Conservation (phyloP, 2,113 vertebrate species). For the Vidua chalybeata region DNA sequence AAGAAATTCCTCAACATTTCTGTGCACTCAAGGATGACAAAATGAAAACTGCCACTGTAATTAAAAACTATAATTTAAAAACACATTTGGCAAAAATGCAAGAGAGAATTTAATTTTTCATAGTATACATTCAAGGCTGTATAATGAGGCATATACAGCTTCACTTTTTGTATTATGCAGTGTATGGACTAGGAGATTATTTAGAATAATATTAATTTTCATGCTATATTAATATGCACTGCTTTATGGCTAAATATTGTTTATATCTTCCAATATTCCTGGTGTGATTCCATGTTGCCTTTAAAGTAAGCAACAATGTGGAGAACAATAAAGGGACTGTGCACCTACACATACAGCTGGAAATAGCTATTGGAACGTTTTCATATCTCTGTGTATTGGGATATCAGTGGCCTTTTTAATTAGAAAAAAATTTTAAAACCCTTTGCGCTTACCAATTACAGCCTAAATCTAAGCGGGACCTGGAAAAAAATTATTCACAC, state of each 20-base stretch:
- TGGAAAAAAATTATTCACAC: background rate
- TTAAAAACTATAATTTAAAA: background rate
- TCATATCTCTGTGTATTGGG: background rate
- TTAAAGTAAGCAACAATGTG: background rate
- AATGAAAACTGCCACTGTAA: background rate
- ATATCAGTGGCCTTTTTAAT: background rate
- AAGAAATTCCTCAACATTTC: background rate
- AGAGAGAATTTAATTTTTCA: background rate
- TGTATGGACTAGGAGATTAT: background rate
- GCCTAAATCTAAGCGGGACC: background rate
- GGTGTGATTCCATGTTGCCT: background rate
- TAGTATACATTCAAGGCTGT: background rate
- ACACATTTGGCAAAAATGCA: background rate
- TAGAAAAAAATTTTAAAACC: rapidly evolving
- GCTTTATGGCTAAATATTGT: background rate
- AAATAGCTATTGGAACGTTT: background rate
- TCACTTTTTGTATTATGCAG: background rate
- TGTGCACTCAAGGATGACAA: background rate
- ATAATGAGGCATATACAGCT: background rate
- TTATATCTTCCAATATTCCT: background rate
- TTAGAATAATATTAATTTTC: background rate
- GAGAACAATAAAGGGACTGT: background rate
- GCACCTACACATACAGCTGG: background rate
- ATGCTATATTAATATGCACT: background rate
- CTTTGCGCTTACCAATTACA: background rate